phyloP scores from a whole-genome alignment of 2,797 vertebrate species.

The Gymnothorax reevesii region DNA sequence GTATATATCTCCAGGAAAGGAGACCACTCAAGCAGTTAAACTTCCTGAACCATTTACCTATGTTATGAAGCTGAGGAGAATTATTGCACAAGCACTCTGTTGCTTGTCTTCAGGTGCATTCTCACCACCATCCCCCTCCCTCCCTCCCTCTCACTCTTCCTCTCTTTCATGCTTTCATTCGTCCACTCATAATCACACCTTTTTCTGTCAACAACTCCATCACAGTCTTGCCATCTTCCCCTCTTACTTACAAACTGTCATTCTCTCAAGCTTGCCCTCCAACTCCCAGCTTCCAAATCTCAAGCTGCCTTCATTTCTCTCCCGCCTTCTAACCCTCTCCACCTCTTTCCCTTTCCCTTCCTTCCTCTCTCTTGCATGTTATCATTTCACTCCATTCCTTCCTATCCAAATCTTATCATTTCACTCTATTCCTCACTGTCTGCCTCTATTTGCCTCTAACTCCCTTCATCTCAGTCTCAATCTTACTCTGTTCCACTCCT shows the following conservation, averaged over 20 bases:
- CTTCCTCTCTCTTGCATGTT: neutral
- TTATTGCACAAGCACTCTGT: too few relatives aligned
- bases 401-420: neutral
- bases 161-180: too few relatives aligned
- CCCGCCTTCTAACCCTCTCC: neutral
- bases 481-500: neutral
- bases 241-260: too few relatives aligned
- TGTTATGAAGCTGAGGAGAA: neutral
- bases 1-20: neutral
- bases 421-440: neutral
- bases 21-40: neutral
- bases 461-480: neutral
- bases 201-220: too few relatives aligned
- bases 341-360: neutral
- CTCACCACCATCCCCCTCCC: too few relatives aligned
- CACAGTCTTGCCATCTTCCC: too few relatives aligned
- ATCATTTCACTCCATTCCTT: neutral
- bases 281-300: too few relatives aligned
- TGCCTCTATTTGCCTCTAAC: neutral
- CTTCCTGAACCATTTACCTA: constrained; percentile 4
- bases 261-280: too few relatives aligned
- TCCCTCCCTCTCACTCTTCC: too few relatives aligned
- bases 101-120: too few relatives aligned
- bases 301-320: too few relatives aligned
- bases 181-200: too few relatives aligned